Conservation (phyloP, 2,113 vertebrate genomes). For the Bothrops jararaca region DNA sequence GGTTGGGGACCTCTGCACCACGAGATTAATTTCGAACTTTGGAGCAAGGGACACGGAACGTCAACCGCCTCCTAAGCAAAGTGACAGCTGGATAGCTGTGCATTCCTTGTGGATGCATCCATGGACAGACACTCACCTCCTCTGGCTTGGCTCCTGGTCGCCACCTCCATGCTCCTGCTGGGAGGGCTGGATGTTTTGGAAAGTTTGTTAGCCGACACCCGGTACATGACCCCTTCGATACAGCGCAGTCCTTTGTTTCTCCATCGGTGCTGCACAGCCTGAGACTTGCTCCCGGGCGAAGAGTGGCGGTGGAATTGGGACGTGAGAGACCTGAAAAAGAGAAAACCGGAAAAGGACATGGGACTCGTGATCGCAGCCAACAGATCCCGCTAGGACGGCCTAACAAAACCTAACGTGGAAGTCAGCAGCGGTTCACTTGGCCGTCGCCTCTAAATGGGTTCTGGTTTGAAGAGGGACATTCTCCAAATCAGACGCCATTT, state of each 20-base stretch:
- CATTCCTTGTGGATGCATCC: neutral
- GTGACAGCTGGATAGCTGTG: neutral
- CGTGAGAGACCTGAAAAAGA: constrained; percentile 68
- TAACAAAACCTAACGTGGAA: neutral
- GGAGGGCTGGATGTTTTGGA: constrained; percentile 77
- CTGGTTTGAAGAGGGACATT: too few relatives aligned
- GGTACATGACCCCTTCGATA: constrained; percentile 86
- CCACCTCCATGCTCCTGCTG: constrained; percentile 16
- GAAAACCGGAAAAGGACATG: neutral
- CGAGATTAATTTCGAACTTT: neutral
- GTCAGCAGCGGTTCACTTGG: too few relatives aligned
- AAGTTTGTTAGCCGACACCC: constrained; percentile 91
- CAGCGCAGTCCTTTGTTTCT: constrained; percentile 78
- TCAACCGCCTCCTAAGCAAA: neutral
- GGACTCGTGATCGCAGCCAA: neutral
- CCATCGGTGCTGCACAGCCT: constrained; percentile 67
- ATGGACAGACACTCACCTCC: constrained; percentile 69
- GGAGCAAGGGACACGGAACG: too few relatives aligned
- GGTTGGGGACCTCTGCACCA: neutral
- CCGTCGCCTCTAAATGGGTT: too few relatives aligned
- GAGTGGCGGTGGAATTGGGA: constrained; percentile 66
- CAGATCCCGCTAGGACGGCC: too few relatives aligned
- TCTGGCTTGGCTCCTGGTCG: constrained; percentile 45
- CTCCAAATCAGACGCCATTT: too few relatives aligned
- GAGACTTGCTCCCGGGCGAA: constrained; percentile 46